Evolutionary conservation across 2,797 vertebrate species (phyloP), one percentile per base, ranked within the genome.

Genomic region (Aphelocoma californica): DNA sequence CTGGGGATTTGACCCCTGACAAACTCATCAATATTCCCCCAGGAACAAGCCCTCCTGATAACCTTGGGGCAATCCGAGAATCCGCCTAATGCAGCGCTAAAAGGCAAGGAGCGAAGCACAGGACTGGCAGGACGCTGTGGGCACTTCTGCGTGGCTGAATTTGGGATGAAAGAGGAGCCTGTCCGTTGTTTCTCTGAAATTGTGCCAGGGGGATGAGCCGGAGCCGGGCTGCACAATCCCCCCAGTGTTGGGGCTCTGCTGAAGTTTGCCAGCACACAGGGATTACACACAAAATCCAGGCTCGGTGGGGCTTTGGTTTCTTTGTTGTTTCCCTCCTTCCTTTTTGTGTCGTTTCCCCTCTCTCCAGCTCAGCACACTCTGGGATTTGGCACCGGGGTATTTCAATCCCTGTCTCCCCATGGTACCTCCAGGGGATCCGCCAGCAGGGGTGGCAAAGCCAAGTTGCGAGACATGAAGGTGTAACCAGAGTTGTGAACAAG

Each of bases 71-170:
- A 66, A 38, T 2, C 26, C 19, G 44, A 51, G 40, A 47, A 32
- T 2, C 3, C 0, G 0, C 38, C 54, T n/a, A 8, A 24, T 3
- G 42, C 23, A 17, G 34, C 12, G 3, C 21, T 18, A 7, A 24
- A 82, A 29, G 1, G 18, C 26, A 31, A 50, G 77, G 57, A 54
- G 72, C 12, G 14, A 25, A 62, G 71, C 6, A 2, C 8, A 17
- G 77, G 44, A 10, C 15, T 14, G 48, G 56, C 88, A 60, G 80
- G 71, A 51, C 1, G 2, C 45, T 34, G 11, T 7, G 47, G 74
- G 32, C 34, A 19, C 48, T 79, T 69, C 62, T 53, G 72, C 7
- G 0, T 29, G 86, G 48, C 64, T 88, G 67, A 57, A 66, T 70
- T 78, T 56, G 67, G 58, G 77, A 58, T 42, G 53, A 79, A 70